A percentile compares a stretch with the other conserved stretches of the same genome.
phyloP scores from a whole-genome alignment of 2,113 vertebrate genomes.

The Agelaius tricolor region DNA sequence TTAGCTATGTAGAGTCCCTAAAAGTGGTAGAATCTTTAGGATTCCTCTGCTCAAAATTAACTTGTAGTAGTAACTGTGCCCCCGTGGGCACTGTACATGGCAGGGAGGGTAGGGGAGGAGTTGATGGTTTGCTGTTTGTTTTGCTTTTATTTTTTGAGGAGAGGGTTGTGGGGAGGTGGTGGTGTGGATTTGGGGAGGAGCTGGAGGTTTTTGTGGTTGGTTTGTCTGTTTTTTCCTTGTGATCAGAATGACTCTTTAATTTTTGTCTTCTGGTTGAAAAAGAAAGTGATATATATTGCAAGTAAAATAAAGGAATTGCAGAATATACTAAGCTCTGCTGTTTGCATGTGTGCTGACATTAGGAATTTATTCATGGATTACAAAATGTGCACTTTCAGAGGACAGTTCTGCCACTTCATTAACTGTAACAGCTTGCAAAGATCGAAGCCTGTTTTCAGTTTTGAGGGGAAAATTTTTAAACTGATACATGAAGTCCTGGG shows the following conservation, averaged over 20 bases:
- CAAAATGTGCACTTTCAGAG: background rate
- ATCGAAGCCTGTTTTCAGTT: background rate
- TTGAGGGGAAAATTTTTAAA: background rate
- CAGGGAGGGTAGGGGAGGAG: background rate
- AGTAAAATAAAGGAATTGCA: background rate
- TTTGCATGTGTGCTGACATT: background rate
- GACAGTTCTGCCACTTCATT: background rate
- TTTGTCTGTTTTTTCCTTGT: background rate
- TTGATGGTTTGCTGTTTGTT: background rate
- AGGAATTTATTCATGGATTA: background rate
- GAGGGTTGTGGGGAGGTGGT: background rate
- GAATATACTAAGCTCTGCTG: background rate
- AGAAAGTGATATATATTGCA: background rate
- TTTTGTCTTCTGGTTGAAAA: background rate
- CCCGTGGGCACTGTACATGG: accelerated
- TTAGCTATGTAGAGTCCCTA: background rate
- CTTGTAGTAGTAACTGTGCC: background rate
- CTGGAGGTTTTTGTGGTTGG: background rate
- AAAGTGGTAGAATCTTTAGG: background rate
- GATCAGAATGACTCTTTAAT: background rate
- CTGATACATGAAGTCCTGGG: background rate
- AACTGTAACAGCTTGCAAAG: background rate
- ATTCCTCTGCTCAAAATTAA: background rate
- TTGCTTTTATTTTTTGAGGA: background rate
- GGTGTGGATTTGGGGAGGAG: background rate